These are phyloP conservation scores for Carapus acus DNA, from an alignment of 2,797 vertebrate species.

Conservation along the genomic window DNA sequence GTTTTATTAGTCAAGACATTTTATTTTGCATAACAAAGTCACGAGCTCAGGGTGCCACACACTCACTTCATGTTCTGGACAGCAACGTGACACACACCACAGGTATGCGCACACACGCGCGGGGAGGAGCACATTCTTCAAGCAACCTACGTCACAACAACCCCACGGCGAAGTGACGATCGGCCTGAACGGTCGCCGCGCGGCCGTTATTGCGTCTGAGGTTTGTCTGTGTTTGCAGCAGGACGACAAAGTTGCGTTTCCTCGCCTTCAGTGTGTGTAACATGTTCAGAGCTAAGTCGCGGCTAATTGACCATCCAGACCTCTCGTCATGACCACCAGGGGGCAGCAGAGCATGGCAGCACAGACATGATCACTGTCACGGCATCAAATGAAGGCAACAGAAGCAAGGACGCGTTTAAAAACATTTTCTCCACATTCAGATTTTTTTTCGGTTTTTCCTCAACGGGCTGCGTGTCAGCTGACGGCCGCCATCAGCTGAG, in stretches of 20 bases:
- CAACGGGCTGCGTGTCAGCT: no score
- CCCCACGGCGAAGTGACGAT: slow-evolving; percentile 68
- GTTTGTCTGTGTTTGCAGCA: slow-evolving; percentile 62
- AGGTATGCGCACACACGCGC: slow-evolving; percentile 49
- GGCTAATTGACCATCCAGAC: no score
- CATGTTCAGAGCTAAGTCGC: no score
- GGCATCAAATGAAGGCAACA: slow-evolving; percentile 47
- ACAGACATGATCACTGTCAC: background rate
- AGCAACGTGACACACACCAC: slow-evolving; percentile 59
- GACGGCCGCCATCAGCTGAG: no score
- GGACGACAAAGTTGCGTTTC: no score
- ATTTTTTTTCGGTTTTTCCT: no score
- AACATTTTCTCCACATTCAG: no score
- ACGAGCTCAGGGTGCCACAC: slow-evolving; percentile 67
- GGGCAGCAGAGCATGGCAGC: no score
- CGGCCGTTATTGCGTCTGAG: slow-evolving; percentile 45
- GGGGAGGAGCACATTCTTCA: slow-evolving; percentile 64
- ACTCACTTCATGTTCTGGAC: slow-evolving; percentile 68
- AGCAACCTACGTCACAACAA: slow-evolving; percentile 66
- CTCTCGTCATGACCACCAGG: no score
- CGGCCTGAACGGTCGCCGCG: slow-evolving; percentile 66
- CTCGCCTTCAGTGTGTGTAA: no score
- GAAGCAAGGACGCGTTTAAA: slow-evolving; percentile 49
- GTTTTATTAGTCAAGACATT: slow-evolving; percentile 64
- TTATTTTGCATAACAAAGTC: slow-evolving; percentile 80